Conservation (phyloP, 1,140 invertebrate species). For the Pseudomyrmex flavicornis region DNA sequence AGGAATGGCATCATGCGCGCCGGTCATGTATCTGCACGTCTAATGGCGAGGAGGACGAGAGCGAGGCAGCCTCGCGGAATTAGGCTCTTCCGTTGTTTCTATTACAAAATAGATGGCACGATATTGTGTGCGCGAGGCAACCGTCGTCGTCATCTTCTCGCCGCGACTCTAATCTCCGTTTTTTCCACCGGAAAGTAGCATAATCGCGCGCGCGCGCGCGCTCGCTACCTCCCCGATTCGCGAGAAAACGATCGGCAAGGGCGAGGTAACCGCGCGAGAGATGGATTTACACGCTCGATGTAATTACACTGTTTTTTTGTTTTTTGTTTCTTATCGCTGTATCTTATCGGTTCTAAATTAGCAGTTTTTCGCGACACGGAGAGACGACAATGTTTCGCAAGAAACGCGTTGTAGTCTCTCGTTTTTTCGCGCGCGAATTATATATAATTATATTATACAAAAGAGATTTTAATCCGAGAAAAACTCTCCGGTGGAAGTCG, state of each 20-base stretch:
- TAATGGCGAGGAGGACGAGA: constrained; percentile 74
- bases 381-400: too few species aligned
- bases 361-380: too few species aligned
- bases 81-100: constrained; percentile 86
- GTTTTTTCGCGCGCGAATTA: neutral
- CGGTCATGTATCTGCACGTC: constrained; percentile 70
- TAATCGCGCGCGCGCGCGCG: constrained; percentile 31
- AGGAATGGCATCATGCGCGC: constrained; percentile 76
- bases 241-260: constrained; percentile 21
- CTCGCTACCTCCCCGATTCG: constrained; percentile 3
- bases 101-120: constrained; percentile 85
- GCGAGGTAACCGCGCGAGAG: constrained; percentile 17
- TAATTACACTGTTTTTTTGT: neutral
- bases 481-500: neutral
- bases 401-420: too few species aligned
- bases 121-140: constrained; percentile 77
- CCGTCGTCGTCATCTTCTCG: constrained; percentile 49
- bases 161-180: constrained; percentile 66
- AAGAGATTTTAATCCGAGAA: constrained; percentile 19
- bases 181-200: constrained; percentile 65
- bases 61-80: constrained; percentile 80
- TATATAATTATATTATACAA: neutral
- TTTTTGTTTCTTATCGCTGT: too few species aligned
- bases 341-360: too few species aligned
- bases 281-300: neutral